Evolutionary conservation across 1,140 invertebrate species (phyloP), one percentile per base, ranked within the genome.

Genomic region (Anoplophora glabripennis): DNA sequence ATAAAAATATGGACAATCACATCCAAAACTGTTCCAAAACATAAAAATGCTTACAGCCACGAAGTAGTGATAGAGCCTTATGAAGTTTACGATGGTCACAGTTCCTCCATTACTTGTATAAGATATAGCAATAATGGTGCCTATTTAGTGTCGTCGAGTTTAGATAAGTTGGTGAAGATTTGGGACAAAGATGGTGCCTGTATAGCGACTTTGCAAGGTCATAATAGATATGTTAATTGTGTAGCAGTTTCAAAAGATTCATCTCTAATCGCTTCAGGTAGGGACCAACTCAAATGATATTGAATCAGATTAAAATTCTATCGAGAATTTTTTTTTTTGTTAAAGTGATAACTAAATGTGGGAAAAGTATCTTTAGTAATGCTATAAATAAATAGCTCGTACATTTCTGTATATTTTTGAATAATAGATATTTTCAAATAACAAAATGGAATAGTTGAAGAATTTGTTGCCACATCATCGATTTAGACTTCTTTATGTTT

Each of bases 1-100:
- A 81, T 90, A 0, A 88, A 88, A 72, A 66, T 91, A 8, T 92
- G 89, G 89, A 80, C 82, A 40, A 79, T 90, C 3, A 78, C 69
- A 10, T 69, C 76, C 10, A 72, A 54, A 68, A 64, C 65, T 18
- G 52, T 59, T 38, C 55, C 65, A 17, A 75, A 73, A 68, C 49
- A 69, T 14, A 66, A 68, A 56, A 17, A 61, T 21, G 53, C 46
- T 10, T 41, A 44, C 7, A 48, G 38, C 7, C 64, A 71, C 37
- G 49, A 67, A 28, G 64, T 73, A 5, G 35, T 58, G 1, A 63
- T 75, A n/a, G 65, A 68, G 15, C 57, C 56, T n/a, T 52, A 15
- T 4, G 53, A 65, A 28, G 49, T 55, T 1, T 63, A 77, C 14
- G 59, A 64, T 38, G 78, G 78, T 8, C 78, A 79, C 58, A 69